Evolutionary conservation across 2,888 invertebrate species (phyloP).

Genomic region (Polymixis flavicincta): DNA sequence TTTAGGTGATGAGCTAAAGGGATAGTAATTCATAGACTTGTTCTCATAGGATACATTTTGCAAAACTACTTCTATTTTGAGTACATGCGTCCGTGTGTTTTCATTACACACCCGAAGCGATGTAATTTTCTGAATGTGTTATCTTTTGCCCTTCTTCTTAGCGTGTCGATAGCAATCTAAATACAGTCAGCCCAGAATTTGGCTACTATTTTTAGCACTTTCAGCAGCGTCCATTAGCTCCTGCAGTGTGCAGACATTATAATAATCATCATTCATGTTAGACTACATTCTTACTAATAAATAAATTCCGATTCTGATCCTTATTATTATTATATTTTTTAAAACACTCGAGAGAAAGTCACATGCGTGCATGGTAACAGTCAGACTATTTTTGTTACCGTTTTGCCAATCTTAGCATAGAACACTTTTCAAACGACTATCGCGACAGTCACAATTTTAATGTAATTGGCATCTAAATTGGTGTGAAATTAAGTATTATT

Average conservation of each 20-base stretch:
- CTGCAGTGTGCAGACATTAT: too few relatives aligned
- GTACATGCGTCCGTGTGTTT: not conserved
- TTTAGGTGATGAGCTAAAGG: not conserved
- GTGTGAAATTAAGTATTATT: constrained; percentile 28
- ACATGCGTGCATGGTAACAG: not conserved
- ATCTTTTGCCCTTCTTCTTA: not conserved
- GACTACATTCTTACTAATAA: too few relatives aligned
- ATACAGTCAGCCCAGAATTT: too few relatives aligned
- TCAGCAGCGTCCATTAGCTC: too few relatives aligned
- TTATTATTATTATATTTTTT: not conserved
- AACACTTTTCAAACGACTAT: not conserved
- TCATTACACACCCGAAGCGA: not conserved
- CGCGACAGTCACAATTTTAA: not conserved
- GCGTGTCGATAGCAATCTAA: too few relatives aligned
- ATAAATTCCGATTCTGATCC: too few relatives aligned
- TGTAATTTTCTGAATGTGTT: not conserved
- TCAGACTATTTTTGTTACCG: constrained; percentile 3
- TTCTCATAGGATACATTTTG: not conserved
- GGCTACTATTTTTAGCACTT: too few relatives aligned
- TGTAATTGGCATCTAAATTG: not conserved
- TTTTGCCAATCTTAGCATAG: constrained; percentile 25
- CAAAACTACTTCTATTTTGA: not conserved
- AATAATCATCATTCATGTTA: too few relatives aligned
- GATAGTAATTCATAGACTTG: not conserved
- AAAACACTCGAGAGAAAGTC: not conserved